Base-by-base conservation (phyloP, 37 sponge, comb jelly and placozoan genomes). In the Agelas oroides region DNA sequence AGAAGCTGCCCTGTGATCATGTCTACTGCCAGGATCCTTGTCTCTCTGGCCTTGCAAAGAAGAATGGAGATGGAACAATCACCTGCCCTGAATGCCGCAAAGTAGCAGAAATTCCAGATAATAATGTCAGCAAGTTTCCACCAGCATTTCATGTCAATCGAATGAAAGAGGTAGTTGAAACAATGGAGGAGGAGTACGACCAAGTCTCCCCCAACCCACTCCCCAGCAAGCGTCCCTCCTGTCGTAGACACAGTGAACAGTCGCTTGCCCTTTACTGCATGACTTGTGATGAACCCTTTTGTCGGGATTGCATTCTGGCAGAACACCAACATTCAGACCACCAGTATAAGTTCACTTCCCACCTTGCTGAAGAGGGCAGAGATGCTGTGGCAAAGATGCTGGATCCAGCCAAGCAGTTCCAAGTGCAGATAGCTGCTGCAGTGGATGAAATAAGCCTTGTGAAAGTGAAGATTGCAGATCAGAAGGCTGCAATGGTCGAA, bases 1-100 rank as follows among this genome's bases (percentile, higher is more conserved):
- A 32, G 70, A 69, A 58, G 55, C 70, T 80, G 20, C 81, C 81
- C 18, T 80, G 81, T 56, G 59, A 80, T 30, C 81, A 80, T 54
- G 30, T 53, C 81, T 80, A 58, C 37, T 80, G 81, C 70, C 39
- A 30, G 34, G 73, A 38, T 1, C 38, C 59, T 33, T 80, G 81
- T 68, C 55, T 80, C 23, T 15, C 41, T 28, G 37, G 58, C 0
- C 81, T 80, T 16, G 34, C 35, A 2, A 14, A 32, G 76, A 3
- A 31, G 28, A 58, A 35, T 13, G 25, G 18, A 6, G 28, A 55
- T 58, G 35, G 59, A 15, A 55, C 59, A 57, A 55, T 75, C 59
- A 16, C 8, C 21, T 75, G 76, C 34, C 76, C 76, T 8, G 35
- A 75, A 31, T 75, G 76, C 20, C 76, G 76, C 32, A 75, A 25